A percentile compares a stretch with the other conserved stretches of the same genome.
These are phyloP conservation scores for Rhamphomyia laevipes DNA, from an alignment of 2,888 invertebrate species.

Conservation along the genomic window DNA sequence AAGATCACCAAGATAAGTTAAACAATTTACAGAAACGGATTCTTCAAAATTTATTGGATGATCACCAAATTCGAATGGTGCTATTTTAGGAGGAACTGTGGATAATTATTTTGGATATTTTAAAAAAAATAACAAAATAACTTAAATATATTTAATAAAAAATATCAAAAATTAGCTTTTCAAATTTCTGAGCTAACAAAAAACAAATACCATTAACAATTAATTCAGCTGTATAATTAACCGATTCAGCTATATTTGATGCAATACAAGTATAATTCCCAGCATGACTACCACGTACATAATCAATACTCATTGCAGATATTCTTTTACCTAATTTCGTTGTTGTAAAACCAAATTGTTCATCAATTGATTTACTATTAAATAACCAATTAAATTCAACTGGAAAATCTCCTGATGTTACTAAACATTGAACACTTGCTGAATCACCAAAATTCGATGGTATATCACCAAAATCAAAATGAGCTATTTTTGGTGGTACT, in stretches of 20 bases:
- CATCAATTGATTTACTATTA: conserved; percentile 34
- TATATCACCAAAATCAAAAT: conserved; percentile 57
- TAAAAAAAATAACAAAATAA: neutral
- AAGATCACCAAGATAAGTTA: conserved; percentile 48
- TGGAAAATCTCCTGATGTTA: conserved; percentile 52
- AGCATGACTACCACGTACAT: conserved; percentile 53
- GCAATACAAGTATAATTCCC: conserved; percentile 63
- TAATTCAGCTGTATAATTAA: conserved; percentile 47
- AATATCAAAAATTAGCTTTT: conserved; percentile 1
- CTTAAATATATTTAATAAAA: neutral
- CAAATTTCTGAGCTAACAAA: conserved; percentile 4
- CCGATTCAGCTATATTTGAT: conserved; percentile 49
- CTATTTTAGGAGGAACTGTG: conserved; percentile 62
- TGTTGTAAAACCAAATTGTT: conserved; percentile 42
- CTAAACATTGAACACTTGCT: conserved; percentile 46
- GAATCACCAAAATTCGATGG: conserved; percentile 53
- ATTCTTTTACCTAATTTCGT: conserved; percentile 46
- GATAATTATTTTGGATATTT: neutral
- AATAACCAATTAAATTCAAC: conserved; percentile 59
- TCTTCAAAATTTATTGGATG: conserved; percentile 55
- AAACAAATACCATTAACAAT: conserved; percentile 44
- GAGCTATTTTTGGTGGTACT: conserved; percentile 65
- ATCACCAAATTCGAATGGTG: conserved; percentile 59
- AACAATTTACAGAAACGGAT: conserved; percentile 47
- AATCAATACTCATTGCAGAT: conserved; percentile 56